Base-by-base conservation (phyloP, 2,797 vertebrate genomes). In the Phyllotis vaccarum region DNA sequence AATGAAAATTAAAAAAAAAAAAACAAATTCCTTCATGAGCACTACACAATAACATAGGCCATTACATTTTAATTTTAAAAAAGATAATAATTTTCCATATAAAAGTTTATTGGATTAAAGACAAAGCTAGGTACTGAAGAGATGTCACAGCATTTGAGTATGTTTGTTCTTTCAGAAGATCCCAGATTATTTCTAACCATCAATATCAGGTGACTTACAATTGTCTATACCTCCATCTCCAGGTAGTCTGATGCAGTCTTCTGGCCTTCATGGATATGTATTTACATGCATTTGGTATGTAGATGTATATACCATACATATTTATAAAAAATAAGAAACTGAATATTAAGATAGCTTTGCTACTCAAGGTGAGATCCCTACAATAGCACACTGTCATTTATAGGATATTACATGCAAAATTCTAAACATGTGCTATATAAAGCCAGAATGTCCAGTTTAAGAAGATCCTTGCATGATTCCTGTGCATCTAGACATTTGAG, bases 11-110 rank as follows among this genome's bases (percentile, higher is more conserved):
- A 17, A 56, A 37, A 70, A 94, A 91, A 72, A 86, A 91, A 91
- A 29, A n/a, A n/a, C n/a, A n/a, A n/a, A n/a, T 56, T 72, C 22
- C 13, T 22, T 93, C 54, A 68, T 66, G 17, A 19, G 34, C 19
- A 89, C 83, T 60, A 64, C 54, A 89, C 19, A 85, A 74, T 86
- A 90, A 94, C 43, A 86, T 54, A 93, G 13, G 91, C 92, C 12
- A 88, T 21, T 70, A 83, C 3, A n/a, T 54, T 93, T 93, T 29
- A 27, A 91, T 78, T 91, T 93, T 90, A 79, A 64, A 88, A 91
- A 86, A 22, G n/a, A n/a, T n/a, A n/a, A 87, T 11, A 75, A 43
- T 83, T 89, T 92, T 62, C 4, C 88, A n/a, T 64, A 86, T n/a
- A 17, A 56, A 62, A n/a, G n/a, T 90, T 78, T 89, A 90, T 78